A percentile compares a stretch with the other conserved stretches of the same genome.
These are phyloP conservation scores for Parazoanthus darwini DNA, from an alignment of 92 coral and sea anemone genomes.

Conservation along the genomic window DNA sequence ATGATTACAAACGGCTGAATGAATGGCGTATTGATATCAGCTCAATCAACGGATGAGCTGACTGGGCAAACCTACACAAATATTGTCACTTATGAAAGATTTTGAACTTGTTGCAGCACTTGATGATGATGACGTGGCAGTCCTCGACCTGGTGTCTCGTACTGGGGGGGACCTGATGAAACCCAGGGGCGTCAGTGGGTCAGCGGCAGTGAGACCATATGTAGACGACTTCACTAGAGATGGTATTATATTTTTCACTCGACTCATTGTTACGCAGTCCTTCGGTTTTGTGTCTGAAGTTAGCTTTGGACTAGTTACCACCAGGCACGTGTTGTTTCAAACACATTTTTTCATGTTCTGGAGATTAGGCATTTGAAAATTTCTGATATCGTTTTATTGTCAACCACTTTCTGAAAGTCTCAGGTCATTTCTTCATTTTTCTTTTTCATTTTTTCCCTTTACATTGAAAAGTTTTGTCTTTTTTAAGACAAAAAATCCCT, in stretches of 20 bases:
- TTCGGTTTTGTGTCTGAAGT: too few relatives aligned
- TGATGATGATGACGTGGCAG: conserved; percentile 92
- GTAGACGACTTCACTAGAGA: conserved; percentile 82
- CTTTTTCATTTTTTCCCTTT: too few relatives aligned
- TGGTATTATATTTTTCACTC: conserved; percentile 46
- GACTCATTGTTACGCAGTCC: background rate
- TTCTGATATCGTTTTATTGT: too few relatives aligned
- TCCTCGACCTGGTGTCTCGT: conserved; percentile 84
- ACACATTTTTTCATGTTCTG: background rate
- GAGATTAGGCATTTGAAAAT: too few relatives aligned
- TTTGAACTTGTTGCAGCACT: conserved; percentile 52
- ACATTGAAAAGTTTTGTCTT: too few relatives aligned
- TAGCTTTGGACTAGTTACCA: background rate
- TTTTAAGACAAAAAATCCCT: too few relatives aligned
- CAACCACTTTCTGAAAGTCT: too few relatives aligned
- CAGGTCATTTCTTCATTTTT: too few relatives aligned
- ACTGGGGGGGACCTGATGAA: conserved; percentile 81
- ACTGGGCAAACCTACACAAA: background rate
- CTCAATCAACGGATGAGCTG: too few relatives aligned
- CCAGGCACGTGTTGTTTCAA: background rate
- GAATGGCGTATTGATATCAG: background rate
- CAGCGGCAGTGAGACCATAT: conserved; percentile 74
- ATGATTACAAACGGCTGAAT: too few relatives aligned
- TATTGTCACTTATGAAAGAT: background rate
- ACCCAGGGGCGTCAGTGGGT: conserved; percentile 81